Conservation (phyloP, 2,113 vertebrate genomes). For the Tachysurus vachellii region DNA sequence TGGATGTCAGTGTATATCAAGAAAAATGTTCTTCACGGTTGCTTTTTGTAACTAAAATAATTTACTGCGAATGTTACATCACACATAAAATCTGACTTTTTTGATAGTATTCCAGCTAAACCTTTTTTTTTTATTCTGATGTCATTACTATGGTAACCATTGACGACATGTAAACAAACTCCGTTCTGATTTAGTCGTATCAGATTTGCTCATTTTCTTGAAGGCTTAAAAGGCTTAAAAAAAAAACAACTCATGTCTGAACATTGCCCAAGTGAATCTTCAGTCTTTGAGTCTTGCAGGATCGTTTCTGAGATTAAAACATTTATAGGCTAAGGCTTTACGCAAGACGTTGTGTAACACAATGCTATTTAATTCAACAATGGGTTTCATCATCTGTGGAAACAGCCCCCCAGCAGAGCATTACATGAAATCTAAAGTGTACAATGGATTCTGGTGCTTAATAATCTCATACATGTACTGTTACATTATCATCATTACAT, state of each 20-base stretch:
- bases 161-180: background rate
- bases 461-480: background rate
- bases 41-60: background rate
- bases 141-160: background rate
- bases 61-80: background rate
- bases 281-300: background rate
- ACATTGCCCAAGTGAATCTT: background rate
- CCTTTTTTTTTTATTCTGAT: background rate
- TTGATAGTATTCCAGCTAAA: no score
- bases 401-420: background rate
- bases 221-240: background rate
- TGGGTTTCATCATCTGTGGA: background rate
- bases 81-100: background rate
- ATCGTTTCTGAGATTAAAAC: background rate
- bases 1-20: background rate
- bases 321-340: background rate
- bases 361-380: background rate
- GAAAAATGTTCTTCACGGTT: background rate
- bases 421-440: slow-evolving; percentile 14
- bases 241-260: background rate
- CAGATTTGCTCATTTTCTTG: background rate
- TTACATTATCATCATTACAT: background rate
- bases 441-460: background rate
- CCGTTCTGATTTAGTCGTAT: background rate
- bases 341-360: background rate